These are phyloP conservation scores for Agonopterix alstromeriana DNA, from an alignment of 2,888 invertebrate genomes.

Conservation along the genomic window DNA sequence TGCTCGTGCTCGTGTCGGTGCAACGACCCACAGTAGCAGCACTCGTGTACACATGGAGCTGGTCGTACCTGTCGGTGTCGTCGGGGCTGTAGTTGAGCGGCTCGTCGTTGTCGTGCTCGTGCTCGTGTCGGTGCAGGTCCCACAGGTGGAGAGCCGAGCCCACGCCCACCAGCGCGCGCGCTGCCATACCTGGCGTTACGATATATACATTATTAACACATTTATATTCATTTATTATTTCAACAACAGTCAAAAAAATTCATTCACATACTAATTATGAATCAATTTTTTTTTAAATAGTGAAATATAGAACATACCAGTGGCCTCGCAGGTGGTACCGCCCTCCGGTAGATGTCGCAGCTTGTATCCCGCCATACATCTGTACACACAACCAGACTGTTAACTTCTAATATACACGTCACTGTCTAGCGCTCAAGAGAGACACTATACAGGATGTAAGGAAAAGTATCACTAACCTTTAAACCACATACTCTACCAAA, in stretches of 20 bases:
- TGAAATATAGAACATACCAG: constrained; percentile 33
- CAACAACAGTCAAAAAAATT: too few species aligned
- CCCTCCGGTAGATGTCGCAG: constrained; percentile 60
- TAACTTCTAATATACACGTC: too few species aligned
- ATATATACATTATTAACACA: neutral
- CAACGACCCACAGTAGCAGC: too few species aligned
- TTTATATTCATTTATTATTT: too few species aligned
- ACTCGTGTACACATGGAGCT: too few species aligned
- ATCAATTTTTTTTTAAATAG: too few species aligned
- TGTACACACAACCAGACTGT: constrained; percentile 24
- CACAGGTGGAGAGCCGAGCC: constrained; percentile 79
- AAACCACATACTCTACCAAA: too few species aligned
- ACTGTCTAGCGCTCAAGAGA: too few species aligned
- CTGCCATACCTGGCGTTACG: neutral
- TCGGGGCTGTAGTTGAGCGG: neutral
- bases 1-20: too few species aligned
- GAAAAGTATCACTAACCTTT: too few species aligned
- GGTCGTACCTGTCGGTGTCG: neutral
- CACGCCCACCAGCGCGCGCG: constrained; percentile 30
- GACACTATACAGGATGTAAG: too few species aligned
- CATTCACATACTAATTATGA: too few species aligned
- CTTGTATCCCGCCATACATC: constrained; percentile 81
- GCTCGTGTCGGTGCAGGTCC: constrained; percentile 77
- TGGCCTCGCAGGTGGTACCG: constrained; percentile 70
- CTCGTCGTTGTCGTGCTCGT: constrained; percentile 16